Base-by-base conservation (phyloP, 2,888 invertebrate genomes). In the Deilephila elpenor region DNA sequence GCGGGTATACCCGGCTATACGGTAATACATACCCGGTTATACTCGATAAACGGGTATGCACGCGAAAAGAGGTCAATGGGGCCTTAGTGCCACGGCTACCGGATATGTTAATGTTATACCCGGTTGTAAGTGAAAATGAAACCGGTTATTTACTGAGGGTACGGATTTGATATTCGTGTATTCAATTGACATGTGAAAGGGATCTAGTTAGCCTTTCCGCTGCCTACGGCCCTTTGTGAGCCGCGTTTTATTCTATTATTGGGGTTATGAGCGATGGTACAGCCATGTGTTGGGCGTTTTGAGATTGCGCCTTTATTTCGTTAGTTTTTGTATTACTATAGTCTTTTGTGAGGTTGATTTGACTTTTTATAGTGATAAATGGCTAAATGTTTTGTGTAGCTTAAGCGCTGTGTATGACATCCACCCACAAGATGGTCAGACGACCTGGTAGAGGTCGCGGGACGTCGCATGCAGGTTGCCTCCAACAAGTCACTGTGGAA, bases 31-130 rank as follows among this genome's bases (percentile, higher is more conserved):
- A 44, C 44, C 14, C 44, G 11, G 44, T 44, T 56, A 56, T 56
- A 56, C 56, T n/a, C 56, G n/a, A 56, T 56, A 75, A 14, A 20
- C 56, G 67, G 67, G 67, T 67, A 25, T 51, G 71, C 62, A 64
- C 56, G 67, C 73, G 59, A 62, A 77, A 75, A 75, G 75, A 64
- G 78, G 78, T 77, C 77, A 78, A 77, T 74, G 60, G 77, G 73
- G 71, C 64, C 74, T 74, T 71, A 74, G 64, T 67, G 67, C 59
- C 60, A 74, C 71, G 44, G 71, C 64, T 71, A 71, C 74, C 71
- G 74, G 74, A 71, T 73, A 73, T 72, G 72, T 71, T 74, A 71
- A 72, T 74, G 67, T 72, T 74, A 74, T 72, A 70, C 72, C 74
- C 72, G 72, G 74, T 67, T 74, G 74, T 74, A 74, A 74, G 74